Evolutionary conservation across 2,888 invertebrate genomes (phyloP).

Genomic region (Siphlonurus alternatus): DNA sequence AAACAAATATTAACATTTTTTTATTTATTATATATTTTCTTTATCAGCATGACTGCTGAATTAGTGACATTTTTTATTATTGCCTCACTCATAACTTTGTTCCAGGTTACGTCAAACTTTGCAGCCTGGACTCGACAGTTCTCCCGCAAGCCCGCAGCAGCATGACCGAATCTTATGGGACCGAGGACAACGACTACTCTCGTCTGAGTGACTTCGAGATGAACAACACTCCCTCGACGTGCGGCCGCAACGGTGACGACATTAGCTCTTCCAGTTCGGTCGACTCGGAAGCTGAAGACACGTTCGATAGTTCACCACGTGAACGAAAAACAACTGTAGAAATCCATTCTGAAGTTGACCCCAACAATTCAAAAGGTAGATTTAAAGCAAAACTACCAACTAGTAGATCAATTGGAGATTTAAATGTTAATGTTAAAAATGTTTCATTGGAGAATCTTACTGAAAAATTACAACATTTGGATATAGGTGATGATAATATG

Average conservation of each 20-base stretch:
- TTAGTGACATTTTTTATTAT: no score
- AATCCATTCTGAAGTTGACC: background rate
- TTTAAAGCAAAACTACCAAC: background rate
- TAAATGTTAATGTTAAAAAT: background rate
- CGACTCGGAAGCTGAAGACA: background rate
- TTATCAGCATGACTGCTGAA: no score
- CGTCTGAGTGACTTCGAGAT: background rate
- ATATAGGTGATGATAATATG: no score
- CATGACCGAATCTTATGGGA: conserved; percentile 9
- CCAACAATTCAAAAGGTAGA: background rate
- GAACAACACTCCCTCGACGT: background rate
- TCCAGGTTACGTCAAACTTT: conserved; percentile 11
- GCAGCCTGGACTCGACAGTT: conserved; percentile 7
- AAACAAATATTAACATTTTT: no score
- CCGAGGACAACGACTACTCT: background rate
- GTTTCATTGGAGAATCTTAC: background rate
- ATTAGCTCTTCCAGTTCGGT: background rate
- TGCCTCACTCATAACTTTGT: no score
- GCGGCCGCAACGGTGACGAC: background rate
- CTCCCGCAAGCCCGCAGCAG: conserved; percentile 1
- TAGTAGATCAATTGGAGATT: background rate
- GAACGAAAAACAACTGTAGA: background rate
- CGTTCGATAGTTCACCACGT: background rate
- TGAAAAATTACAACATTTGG: background rate
- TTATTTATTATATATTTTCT: no score